Evolutionary conservation across 1,140 invertebrate species (phyloP).

Genomic region (Dufourea novaeangliae): DNA sequence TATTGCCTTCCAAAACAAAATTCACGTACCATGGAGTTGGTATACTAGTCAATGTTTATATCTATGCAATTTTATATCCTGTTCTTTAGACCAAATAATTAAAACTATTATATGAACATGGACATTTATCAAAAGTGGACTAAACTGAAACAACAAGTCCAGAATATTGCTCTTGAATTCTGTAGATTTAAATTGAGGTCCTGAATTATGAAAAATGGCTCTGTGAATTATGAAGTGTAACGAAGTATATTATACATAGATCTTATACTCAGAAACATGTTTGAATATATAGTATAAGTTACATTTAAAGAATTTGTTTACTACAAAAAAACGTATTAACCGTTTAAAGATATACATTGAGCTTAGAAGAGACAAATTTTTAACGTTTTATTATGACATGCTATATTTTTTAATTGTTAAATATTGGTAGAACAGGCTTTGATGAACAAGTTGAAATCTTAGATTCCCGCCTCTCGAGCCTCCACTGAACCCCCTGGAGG

Average conservation of each 20-base stretch:
- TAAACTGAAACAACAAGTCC: conserved; percentile 38
- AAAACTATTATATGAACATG: conserved; percentile 50
- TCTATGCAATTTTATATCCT: conserved; percentile 61
- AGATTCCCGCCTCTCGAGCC: not conserved
- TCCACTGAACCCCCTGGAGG: not conserved
- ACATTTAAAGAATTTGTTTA: conserved; percentile 29
- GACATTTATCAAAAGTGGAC: conserved; percentile 47
- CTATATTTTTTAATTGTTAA: conserved; percentile 31
- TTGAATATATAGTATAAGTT: conserved; percentile 24
- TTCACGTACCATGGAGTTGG: conserved; percentile 62
- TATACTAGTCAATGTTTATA: conserved; percentile 78
- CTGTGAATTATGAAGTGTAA: conserved; percentile 12
- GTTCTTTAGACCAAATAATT: conserved; percentile 64
- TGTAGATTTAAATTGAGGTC: conserved; percentile 58
- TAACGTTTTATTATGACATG: conserved; percentile 15
- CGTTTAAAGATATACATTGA: conserved; percentile 36
- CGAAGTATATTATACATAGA: conserved; percentile 20
- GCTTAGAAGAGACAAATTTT: conserved; percentile 31
- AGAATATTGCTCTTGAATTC: conserved; percentile 34
- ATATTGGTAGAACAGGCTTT: not conserved
- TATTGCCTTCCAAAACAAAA: conserved; percentile 60
- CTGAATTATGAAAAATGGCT: conserved; percentile 54
- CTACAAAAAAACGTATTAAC: conserved; percentile 9
- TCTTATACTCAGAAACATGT: conserved; percentile 6
- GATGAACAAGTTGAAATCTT: not conserved